Conservation (phyloP, 1,140 invertebrate genomes). For the Alviniconcha marisindica region DNA sequence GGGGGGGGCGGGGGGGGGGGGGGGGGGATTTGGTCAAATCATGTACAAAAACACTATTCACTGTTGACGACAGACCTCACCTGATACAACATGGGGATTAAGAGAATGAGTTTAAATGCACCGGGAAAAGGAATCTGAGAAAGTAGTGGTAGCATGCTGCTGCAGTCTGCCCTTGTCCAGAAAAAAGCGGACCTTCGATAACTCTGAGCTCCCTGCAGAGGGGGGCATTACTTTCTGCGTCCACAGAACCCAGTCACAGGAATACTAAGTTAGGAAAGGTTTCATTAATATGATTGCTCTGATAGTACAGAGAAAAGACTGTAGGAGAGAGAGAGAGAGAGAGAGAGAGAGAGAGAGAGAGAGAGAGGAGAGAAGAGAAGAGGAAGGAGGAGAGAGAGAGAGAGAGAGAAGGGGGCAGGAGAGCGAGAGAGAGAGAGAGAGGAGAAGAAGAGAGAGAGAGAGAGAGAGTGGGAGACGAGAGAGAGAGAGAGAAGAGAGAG, state of each 20-base stretch:
- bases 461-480: not conserved
- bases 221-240: too few species aligned
- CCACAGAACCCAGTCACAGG: too few species aligned
- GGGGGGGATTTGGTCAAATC: not conserved
- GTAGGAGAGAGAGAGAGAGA: slow-evolving; percentile 10
- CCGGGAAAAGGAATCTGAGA: too few species aligned
- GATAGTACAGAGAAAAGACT: too few species aligned
- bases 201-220: not conserved
- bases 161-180: not conserved
- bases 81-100: too few species aligned
- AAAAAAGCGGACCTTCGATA: not conserved
- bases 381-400: not conserved
- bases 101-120: too few species aligned
- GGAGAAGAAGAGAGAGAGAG: not conserved
- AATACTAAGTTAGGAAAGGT: too few species aligned
- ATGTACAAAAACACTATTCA: too few species aligned
- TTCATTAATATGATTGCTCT: too few species aligned
- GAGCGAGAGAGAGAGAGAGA: not conserved
- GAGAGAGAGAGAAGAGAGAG: not conserved
- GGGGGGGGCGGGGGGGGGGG: not conserved
- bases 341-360: not conserved
- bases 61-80: too few species aligned
- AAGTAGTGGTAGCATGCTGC: too few species aligned
- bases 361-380: not conserved
- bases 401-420: not conserved